Evolutionary conservation across 1,140 invertebrate genomes (phyloP), one percentile per base, ranked within the genome.

Genomic region (Acromyrmex echinatior): DNA sequence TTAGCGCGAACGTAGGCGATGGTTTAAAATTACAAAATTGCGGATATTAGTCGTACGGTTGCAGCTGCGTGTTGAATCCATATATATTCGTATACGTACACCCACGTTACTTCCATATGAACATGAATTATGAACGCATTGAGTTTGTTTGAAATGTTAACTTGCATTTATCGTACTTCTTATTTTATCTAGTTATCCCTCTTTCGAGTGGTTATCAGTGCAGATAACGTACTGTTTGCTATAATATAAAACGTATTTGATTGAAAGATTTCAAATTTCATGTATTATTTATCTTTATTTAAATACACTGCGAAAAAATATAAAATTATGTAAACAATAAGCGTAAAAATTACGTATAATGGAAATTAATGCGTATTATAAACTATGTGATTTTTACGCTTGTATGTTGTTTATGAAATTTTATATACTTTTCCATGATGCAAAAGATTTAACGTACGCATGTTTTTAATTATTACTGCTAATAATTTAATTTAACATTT

Each of bases 21-120:
- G 85, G 28, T 51, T 89, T 66, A 28, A 70, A 90, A 87, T 87
- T 78, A 90, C 86, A 63, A 90, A 90, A 90, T 90, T 84, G 66
- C 73, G 49, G 78, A 87, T 87, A 90, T 90, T 90, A 90, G 89
- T 58, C 58, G 78, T 39, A 39, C 53, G 35, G 31, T 25, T 79
- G 81, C 68, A 89, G 74, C 84, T 58, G 76, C 77, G 28, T 62
- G 58, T 28, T 7, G 60, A 70, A 84, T 84, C 73, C 49, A n/a
- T 89, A 73, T 45, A 49, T 73, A 21, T 5, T 10, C 25, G 16
- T 31, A 25, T 35, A 51, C 14, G 12, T 28, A 18, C 35, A 28
- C 6, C 18, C 31, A 9, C 62, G 49, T 77, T 12, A 45, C n/a
- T 62, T 25, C 25, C 18, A 56, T 39, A 25, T 2, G 18, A 45